Conservation (phyloP, 2,113 vertebrate species). For the Dendropsophus ebraccatus region DNA sequence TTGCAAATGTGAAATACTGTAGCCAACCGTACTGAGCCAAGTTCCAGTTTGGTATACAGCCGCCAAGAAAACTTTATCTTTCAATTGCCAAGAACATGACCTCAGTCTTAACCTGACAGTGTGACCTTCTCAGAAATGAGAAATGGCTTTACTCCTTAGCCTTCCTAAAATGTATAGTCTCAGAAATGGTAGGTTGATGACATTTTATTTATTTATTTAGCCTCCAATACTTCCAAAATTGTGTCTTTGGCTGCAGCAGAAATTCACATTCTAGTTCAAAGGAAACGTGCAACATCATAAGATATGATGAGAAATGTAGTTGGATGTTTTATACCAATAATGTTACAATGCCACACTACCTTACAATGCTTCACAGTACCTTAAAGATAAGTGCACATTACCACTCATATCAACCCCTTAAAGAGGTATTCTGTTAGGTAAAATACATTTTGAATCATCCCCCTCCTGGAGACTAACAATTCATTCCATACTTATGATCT, state of each 20-base stretch:
- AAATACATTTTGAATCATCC: no score
- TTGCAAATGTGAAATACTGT: conserved; percentile 35
- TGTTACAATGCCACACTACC: not conserved
- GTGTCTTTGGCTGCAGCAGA: not conserved
- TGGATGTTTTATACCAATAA: not conserved
- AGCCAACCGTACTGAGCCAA: conserved; percentile 57
- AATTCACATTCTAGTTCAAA: not conserved
- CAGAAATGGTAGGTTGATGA: not conserved
- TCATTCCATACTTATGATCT: no score
- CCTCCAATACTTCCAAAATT: not conserved
- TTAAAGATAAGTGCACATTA: no score
- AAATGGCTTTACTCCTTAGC: not conserved
- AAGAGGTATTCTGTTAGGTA: no score
- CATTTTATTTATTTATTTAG: not conserved
- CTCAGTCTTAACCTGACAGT: not conserved
- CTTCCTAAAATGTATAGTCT: not conserved
- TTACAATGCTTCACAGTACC: no score
- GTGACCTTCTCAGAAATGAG: conserved; percentile 11
- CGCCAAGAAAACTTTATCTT: conserved; percentile 42
- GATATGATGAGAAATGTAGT: not conserved
- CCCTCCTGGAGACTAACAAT: no score
- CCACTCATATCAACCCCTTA: no score
- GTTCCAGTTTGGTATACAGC: conserved; percentile 44
- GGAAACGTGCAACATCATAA: not conserved
- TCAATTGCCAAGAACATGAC: conserved; percentile 27